Percentiles rank a stretch among this genome's conserved stretches.
Conservation (phyloP, 2,797 vertebrate genomes). For the Okamejei kenojei region DNA sequence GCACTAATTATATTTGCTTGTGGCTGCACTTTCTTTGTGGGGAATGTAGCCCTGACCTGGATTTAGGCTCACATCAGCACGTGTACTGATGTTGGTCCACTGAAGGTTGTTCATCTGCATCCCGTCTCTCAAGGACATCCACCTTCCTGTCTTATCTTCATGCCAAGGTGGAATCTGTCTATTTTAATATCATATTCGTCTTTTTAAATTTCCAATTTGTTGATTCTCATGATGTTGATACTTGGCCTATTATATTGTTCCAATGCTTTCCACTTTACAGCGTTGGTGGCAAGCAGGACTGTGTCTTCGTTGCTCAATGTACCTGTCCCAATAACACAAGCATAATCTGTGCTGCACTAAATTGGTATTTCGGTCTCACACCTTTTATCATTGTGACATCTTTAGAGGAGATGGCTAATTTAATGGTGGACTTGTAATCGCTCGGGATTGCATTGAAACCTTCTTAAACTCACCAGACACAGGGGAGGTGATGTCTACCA, state of each 20-base stretch:
- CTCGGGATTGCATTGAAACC: background rate
- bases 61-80: background rate
- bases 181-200: background rate
- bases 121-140: background rate
- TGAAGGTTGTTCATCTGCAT: background rate
- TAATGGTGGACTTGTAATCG: background rate
- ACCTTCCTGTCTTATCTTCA: background rate
- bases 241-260: background rate
- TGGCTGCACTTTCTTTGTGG: background rate
- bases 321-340: background rate
- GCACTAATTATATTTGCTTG: background rate
- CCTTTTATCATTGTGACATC: background rate
- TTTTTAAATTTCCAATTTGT: background rate
- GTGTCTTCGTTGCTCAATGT: background rate
- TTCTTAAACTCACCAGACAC: background rate
- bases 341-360: background rate
- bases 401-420: background rate
- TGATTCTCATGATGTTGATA: background rate
- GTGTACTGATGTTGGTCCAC: background rate
- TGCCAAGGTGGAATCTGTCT: background rate
- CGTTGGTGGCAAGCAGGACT: background rate
- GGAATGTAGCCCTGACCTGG: background rate
- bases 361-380: background rate
- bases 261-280: background rate
- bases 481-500: too few relatives aligned